A percentile compares a stretch with the other conserved stretches of the same genome.
These are phyloP conservation scores for Podarcis lilfordi DNA, from an alignment of 2,797 vertebrate species.

Conservation along the genomic window DNA sequence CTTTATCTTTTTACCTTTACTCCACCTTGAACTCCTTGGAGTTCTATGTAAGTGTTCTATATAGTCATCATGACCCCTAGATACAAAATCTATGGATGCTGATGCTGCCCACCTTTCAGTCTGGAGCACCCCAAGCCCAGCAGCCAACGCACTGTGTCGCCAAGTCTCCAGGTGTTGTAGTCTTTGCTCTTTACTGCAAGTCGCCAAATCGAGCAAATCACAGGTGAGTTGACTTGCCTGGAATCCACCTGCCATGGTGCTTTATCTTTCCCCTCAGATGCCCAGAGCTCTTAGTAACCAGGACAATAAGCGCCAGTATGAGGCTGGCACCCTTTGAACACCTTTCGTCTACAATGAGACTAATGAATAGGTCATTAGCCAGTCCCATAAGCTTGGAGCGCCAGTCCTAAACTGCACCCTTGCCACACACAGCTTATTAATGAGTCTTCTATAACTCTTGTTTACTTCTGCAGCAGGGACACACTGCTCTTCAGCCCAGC, in stretches of 20 bases:
- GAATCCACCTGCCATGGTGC: background rate
- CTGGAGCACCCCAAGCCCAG: background rate
- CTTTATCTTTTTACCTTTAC: too few relatives aligned
- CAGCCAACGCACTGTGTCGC: background rate
- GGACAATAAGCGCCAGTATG: background rate
- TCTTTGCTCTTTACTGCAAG: background rate
- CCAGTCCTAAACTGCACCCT: background rate
- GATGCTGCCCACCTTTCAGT: background rate
- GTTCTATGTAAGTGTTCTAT: too few relatives aligned
- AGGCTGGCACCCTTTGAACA: background rate
- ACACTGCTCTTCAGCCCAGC: background rate
- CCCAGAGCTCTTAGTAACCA: background rate
- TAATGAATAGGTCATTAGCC: slow-evolving; percentile 31
- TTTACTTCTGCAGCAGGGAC: slow-evolving; percentile 44
- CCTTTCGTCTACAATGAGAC: background rate
- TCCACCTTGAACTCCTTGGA: too few relatives aligned
- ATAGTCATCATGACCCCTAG: too few relatives aligned
- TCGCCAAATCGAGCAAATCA: background rate
- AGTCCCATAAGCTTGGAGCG: background rate
- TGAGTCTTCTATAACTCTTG: slow-evolving; percentile 39
- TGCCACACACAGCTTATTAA: slow-evolving; percentile 11
- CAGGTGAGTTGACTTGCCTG: background rate
- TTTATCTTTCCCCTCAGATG: slow-evolving; percentile 10
- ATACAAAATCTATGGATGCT: background rate
- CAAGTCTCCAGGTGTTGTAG: too few relatives aligned